Base-by-base conservation (phyloP, 2,797 vertebrate species). In the Amblyopsis hoosieri region DNA sequence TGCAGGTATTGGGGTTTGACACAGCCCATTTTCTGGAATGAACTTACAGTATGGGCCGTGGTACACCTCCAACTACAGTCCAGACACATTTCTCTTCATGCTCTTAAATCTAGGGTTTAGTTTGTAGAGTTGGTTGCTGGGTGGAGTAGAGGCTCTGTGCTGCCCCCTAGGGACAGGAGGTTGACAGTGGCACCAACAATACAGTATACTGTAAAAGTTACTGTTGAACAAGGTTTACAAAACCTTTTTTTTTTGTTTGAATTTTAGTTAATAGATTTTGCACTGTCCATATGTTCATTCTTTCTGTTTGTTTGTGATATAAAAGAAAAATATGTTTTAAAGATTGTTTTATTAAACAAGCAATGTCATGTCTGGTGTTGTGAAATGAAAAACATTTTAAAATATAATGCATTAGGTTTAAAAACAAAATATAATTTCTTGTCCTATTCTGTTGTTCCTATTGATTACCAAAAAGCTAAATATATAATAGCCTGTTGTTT, bases 401-500 rank as follows among this genome's bases (percentile, higher is more conserved):
- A 90, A 87, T 75, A 74, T 72, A 78, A 83, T 70, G 86, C 83
- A 72, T 46, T 73, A 84, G 89, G 89, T 84, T 89, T 85, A 83
- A 67, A 58, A 74, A 81, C 79, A 76, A 83, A 87, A 78, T 12
- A 83, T 84, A 89, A 91, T 91, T 93, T 91, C 78, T 54, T 72
- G 59, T 78, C 67, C 9, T 79, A 70, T 85, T 81, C 82, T 76
- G 81, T 85, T 88, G 89, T 90, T 93, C 62, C 42, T 87, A 91
- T 93, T 86, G 89, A 92, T 93, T 91, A 97, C 97, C 96, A 98
- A 98, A 99, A 96, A 98, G 84, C 90, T 91, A 78, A 87, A 66
- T 80, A 91, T 12, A n/a, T 5, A 4, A 48, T 48, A 14, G 86
- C 88, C 88, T 90, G 78, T 78, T 85, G 81, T 88, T 85, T 88